These are phyloP conservation scores for Otolemur garnettii DNA, from an alignment of 2,113 vertebrate species.

Conservation along the genomic window DNA sequence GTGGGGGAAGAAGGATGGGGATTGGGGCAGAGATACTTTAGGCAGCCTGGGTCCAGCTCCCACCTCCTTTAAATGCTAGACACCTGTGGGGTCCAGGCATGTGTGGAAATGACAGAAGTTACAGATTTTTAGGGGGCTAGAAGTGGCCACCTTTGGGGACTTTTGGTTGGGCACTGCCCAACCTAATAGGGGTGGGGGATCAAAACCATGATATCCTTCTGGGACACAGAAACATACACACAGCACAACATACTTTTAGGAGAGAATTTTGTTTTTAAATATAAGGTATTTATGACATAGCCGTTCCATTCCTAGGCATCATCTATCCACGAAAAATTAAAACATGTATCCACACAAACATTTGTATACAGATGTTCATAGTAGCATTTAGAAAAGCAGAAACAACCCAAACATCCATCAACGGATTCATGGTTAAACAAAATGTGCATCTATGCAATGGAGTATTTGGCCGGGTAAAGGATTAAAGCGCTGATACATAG, in stretches of 20 bases:
- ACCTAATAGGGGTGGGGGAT: background rate
- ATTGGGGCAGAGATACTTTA: too few species aligned
- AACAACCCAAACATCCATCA: background rate
- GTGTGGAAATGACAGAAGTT: background rate
- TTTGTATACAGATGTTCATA: background rate
- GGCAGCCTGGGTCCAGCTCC: background rate
- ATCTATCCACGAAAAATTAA: background rate
- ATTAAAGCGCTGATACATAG: fast-evolving
- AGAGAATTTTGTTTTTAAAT: background rate
- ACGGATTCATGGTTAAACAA: too few species aligned
- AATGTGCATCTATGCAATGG: fast-evolving
- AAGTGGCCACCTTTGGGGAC: background rate
- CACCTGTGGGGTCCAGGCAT: background rate
- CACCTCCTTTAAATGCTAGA: background rate
- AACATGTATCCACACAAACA: background rate
- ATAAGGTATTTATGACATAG: background rate
- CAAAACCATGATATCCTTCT: background rate
- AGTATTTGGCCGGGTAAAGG: fast-evolving
- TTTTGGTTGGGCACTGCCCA: background rate
- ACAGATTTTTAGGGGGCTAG: background rate
- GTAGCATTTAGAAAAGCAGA: background rate
- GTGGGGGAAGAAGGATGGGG: background rate
- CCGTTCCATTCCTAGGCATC: background rate
- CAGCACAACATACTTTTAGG: background rate
- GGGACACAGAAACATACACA: background rate